Conservation (phyloP, 2,113 vertebrate genomes). For the Climacteris rufus region DNA sequence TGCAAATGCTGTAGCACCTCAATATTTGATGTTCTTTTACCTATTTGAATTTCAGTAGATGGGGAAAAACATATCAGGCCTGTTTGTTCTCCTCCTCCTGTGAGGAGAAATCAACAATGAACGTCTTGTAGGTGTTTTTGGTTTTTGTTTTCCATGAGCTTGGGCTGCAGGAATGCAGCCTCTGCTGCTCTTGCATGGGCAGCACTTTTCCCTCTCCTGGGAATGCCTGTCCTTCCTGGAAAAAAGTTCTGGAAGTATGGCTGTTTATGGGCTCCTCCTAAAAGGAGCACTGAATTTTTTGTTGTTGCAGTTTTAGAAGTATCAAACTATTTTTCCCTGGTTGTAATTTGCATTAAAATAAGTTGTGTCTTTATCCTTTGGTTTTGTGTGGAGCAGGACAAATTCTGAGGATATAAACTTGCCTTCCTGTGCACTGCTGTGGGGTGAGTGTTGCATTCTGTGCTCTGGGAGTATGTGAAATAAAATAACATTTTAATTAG, state of each 20-base stretch:
- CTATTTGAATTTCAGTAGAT: not conserved
- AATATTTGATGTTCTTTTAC: not conserved
- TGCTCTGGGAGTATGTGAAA: not conserved
- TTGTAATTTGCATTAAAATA: not conserved
- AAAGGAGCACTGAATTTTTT: not conserved
- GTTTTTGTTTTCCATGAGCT: not conserved
- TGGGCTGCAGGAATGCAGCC: conserved; percentile 2
- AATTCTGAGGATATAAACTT: not conserved
- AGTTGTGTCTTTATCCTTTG: not conserved
- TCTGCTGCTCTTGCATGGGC: conserved; percentile 3
- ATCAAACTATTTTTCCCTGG: not conserved
- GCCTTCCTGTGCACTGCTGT: not conserved
- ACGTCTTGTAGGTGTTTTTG: not conserved
- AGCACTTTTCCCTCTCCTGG: conserved; percentile 7
- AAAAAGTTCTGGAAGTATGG: not conserved
- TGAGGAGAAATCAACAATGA: not conserved
- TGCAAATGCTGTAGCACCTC: not conserved
- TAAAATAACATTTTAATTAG: not conserved
- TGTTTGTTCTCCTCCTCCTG: not conserved
- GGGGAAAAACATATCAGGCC: not conserved
- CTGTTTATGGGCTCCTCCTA: not conserved
- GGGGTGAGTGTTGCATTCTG: fast-evolving
- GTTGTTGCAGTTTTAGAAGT: not conserved
- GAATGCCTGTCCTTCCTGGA: not conserved
- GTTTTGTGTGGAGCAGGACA: not conserved